Base-by-base conservation (phyloP, 2,797 vertebrate genomes). In the Crax fasciolata region DNA sequence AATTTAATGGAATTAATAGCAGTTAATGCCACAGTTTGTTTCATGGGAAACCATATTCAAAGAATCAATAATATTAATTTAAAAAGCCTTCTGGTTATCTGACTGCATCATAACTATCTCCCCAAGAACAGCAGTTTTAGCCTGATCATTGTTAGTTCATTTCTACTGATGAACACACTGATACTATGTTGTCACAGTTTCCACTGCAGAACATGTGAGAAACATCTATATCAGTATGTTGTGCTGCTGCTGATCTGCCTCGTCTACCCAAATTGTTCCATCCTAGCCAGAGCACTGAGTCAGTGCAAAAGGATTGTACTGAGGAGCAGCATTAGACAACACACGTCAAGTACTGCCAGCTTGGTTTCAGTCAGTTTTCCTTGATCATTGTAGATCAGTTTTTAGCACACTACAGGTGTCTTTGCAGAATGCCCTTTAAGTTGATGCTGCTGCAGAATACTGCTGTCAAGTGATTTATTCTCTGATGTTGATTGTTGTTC, bases 291-390 rank as follows among this genome's bases (percentile, higher is more conserved):
- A 19, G 12, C n/a, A 51, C 12, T 27, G 35, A 87, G 10, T 61
- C 41, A 49, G 8, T 58, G 25, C 15, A 77, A 80, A 83, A 78
- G n/a, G 16, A 6, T 73, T 55, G 15, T 63, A 28, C 30, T 63
- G 67, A 78, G 43, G 48, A 84, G 24, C 8, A 44, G 35, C 15
- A 27, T 58, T 78, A 72, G 77, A 43, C 21, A 78, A 41, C 25
- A 41, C 38, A 55, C 10, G 2, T 92, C 65, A 90, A 25, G 38
- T 49, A 41, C n/a, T 55, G 27, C 63, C 70, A 55, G 39, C 32
- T 76, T 78, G 13, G 9, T 86, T 95, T 94, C 70, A 72, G 24
- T 81, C 27, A 81, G 48, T 38, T 91, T 88, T 48, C 58, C 89
- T 66, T 79, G 27, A 62, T 58, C 11, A 23, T 63, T 93, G 91